Evolutionary conservation across 2,888 invertebrate genomes (phyloP), one percentile per base, ranked within the genome.

Genomic region (Drosophila picticornis): DNA sequence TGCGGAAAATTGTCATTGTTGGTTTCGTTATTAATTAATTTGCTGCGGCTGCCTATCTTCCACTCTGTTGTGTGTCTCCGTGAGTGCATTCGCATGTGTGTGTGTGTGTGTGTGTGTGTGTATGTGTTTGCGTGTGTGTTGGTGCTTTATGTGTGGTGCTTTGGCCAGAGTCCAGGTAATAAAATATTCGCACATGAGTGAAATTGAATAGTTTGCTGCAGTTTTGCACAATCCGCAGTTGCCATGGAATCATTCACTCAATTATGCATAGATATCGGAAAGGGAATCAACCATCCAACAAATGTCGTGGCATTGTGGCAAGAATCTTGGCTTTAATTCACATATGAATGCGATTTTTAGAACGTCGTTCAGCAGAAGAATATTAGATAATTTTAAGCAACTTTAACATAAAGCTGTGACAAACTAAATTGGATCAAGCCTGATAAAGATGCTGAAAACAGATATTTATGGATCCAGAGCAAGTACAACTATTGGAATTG

Each of bases 1-100:
- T 84, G 90, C 81, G 90, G 77, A 88, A 88, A 88, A 88, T 89
- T 89, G 88, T 83, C 85, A 89, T 89, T 88, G 89, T 87, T 84
- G 90, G 82, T 68, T 81, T 80, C 80, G 82, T 87, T 88, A 88
- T 88, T 89, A 88, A 89, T 88, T 88, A 88, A 88, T 88, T 89
- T 88, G 80, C 75, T 81, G 83, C 72, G 83, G 69, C 82, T 70
- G 68, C 53, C 55, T 74, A 70, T 77, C 74, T 65, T 38, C 46
- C 67, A 58, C 34, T 57, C 43, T n/a, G 19, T 46, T 34, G n/a
- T 72, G 43, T 55, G 22, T 72, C 55, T 27, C 32, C 34, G 11
- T 38, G 29, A 29, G 51, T 29, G 19, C 50, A 50, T 19, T 19
- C 19, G 19, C 46, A 40, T n/a, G 4, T 72, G 46, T 46, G 25